These are phyloP conservation scores for Aphelocoma californica DNA, from an alignment of 2,797 vertebrate species.

Conservation along the genomic window DNA sequence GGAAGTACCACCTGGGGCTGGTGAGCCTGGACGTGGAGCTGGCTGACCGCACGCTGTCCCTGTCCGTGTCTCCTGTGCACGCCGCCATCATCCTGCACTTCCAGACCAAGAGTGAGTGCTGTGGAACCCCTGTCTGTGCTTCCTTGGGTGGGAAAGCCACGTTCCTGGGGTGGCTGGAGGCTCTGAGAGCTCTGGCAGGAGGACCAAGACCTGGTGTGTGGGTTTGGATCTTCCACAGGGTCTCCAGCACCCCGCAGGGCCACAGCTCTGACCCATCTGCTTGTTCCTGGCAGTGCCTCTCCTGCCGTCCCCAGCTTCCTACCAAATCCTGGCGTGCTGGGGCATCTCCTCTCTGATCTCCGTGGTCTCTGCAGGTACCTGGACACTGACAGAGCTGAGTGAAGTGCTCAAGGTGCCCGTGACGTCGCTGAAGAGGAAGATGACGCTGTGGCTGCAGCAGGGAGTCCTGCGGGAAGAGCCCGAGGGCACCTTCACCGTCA, in stretches of 20 bases:
- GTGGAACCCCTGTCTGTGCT: neutral
- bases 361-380: slow-evolving; percentile 73
- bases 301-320: neutral
- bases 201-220: neutral
- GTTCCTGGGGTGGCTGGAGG: neutral
- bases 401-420: slow-evolving; percentile 84
- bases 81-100: slow-evolving; percentile 95
- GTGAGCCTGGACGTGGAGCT: slow-evolving; percentile 94
- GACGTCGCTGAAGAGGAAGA: slow-evolving; percentile 87
- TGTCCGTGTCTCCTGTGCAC: slow-evolving; percentile 91
- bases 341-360: neutral
- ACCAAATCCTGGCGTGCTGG: neutral
- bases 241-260: neutral
- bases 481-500: slow-evolving; percentile 82
- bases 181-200: neutral
- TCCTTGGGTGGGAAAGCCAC: accelerated
- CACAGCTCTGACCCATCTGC: neutral
- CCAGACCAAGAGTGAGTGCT: slow-evolving; percentile 87
- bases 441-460: slow-evolving; percentile 95
- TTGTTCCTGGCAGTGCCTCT: neutral
- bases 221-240: neutral
- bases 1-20: slow-evolving; percentile 94
- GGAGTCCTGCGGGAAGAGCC: slow-evolving; percentile 90
- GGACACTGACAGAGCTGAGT: slow-evolving; percentile 90
- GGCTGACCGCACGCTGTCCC: slow-evolving; percentile 88